A percentile compares a stretch with the other conserved stretches of the same genome.
phyloP scores from a whole-genome alignment of 2,888 invertebrate species.

The Euspilapteryx auroguttella region DNA sequence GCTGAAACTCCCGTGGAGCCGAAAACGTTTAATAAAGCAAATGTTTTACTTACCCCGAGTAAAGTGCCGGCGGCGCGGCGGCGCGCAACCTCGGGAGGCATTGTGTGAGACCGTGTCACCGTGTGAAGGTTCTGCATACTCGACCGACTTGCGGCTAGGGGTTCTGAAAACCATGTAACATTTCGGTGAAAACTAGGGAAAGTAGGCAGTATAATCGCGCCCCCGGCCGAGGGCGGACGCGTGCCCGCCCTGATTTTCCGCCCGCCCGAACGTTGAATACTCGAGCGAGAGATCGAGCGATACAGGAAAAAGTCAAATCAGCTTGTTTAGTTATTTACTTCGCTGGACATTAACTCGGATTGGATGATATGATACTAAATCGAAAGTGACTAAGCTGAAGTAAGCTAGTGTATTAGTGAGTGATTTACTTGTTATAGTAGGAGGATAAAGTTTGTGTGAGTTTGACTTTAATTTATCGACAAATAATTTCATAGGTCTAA shows the following conservation, averaged over 20 bases:
- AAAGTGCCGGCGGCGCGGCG: slow-evolving; percentile 23
- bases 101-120: slow-evolving; percentile 54
- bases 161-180: slow-evolving; percentile 50
- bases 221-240: slow-evolving; percentile 17
- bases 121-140: slow-evolving; percentile 57
- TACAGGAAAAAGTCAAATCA: too few species aligned
- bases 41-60: slow-evolving; percentile 42
- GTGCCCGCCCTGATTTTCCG: slow-evolving; percentile 1
- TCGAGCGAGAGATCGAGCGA: slow-evolving; percentile 10
- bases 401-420: too few species aligned
- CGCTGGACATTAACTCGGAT: slow-evolving; percentile 18
- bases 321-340: slow-evolving; percentile 19
- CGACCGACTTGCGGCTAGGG: slow-evolving; percentile 47
- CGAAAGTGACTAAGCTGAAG: too few species aligned
- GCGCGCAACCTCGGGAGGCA: slow-evolving; percentile 33
- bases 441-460: too few species aligned
- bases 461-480: too few species aligned
- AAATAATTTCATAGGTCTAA: too few species aligned
- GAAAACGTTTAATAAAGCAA: slow-evolving; percentile 39
- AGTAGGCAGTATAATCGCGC: slow-evolving; percentile 16
- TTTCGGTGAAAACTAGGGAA: too few species aligned
- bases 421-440: too few species aligned
- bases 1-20: slow-evolving; percentile 14
- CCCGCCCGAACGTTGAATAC: background rate
- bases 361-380: too few species aligned